Evolutionary conservation across 2,113 vertebrate species (phyloP), one percentile per base, ranked within the genome.

Genomic region (Benitochromis conjunctus): DNA sequence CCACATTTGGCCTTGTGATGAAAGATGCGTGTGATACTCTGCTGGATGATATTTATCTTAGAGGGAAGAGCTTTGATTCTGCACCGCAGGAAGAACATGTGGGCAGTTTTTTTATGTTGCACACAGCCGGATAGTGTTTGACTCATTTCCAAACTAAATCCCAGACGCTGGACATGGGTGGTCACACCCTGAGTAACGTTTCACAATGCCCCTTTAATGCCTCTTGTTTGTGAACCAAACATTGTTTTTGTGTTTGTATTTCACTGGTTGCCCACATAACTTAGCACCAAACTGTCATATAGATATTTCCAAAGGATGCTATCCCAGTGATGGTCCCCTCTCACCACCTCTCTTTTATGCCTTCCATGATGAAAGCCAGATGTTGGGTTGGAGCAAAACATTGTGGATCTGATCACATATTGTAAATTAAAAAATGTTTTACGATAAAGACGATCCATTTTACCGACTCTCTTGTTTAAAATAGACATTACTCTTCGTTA

Each of bases 121-220:
- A 64, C 83, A 26, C 21, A 51, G 79, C 74, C 3, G 48, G 77
- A 64, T 41, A n/a, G 88, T 36, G 11, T 81, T 89, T 69, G 78
- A 89, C 66, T 91, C 58, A 31, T 71, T 87, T 79, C 62, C 82
- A 85, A 79, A 83, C 43, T 26, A 24, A 60, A 80, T 80, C 88
- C 86, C 90, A 89, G 90, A 92, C 91, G 88, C 80, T 66, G 84
- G 79, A 60, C 79, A 53, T 86, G 85, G 88, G 91, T 89, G 89
- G 88, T 91, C 90, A 92, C 89, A 85, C n/a, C 80, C 83, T 79
- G 11, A 16, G 26, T 14, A 4, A 38, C 82, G 78, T 66, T 85
- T 74, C 86, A 57, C 57, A 85, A 74, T 7, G 56, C n/a, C 29
- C 62, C 60, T 77, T 90, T 84, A 69, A 81, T 56, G 64, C 55